Base-by-base conservation (phyloP, 2,888 invertebrate genomes). In the Rhopalosiphum nymphaeae region DNA sequence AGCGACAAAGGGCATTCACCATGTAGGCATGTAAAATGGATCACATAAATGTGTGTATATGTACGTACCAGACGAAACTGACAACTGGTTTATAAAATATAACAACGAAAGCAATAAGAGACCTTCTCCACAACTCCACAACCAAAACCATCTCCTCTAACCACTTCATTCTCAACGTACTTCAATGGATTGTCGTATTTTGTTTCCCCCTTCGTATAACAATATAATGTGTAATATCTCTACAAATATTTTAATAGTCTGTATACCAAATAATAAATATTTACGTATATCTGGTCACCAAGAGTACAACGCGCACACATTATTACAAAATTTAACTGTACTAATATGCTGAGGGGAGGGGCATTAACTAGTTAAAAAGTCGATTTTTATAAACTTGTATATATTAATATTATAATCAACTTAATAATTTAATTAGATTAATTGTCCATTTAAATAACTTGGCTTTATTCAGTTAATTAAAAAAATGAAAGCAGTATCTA, bases 81-180 rank as follows among this genome's bases (percentile, higher is more conserved):
- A 61, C 89, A 89, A 89, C 89, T 61, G 89, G 89, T 89, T 89
- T 89, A 46, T 46, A 61, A 86, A 36, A 67, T 67, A 36, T 67
- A 67, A 25, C 16, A 89, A 89, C 89, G 21, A 46, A 61, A 46
- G 61, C 46, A 67, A 67, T 67, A 67, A 67, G 16, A 67, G 5
- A 67, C n/a, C n/a, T 67, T n/a, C n/a, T 13, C 67, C 36, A 2
- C n/a, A 0, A 36, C 67, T n/a, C 67, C 67, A 67, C 5, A 16
- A n/a, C 67, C 13, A 89, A 44, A 46, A 89, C 61, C 57, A 9
- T 16, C 44, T 89, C 42, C 36, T n/a, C 53, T 21, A 21, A 53
- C 53, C 53, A 16, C 16, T 44, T n/a, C 67, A n/a, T 67, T n/a
- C n/a, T n/a, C n/a, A n/a, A n/a, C 16, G 57, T 57, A 16, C 56